Evolutionary conservation across 2,113 vertebrate species (phyloP).

Genomic region (Enhydra lutris): DNA sequence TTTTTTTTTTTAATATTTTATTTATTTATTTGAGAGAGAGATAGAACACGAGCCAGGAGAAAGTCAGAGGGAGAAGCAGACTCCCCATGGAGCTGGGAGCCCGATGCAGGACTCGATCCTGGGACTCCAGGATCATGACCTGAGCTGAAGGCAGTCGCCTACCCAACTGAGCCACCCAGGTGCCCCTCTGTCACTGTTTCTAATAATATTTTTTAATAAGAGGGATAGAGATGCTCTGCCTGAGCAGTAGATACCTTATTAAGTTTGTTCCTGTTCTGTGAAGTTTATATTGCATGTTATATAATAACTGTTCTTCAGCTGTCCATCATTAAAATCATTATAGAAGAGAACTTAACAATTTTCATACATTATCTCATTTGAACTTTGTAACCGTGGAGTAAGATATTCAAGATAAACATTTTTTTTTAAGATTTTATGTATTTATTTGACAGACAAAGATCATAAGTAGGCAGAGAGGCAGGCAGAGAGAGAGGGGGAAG

Average conservation of each 20-base stretch:
- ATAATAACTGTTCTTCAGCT: background rate
- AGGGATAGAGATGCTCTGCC: background rate
- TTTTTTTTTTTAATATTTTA: too few species aligned
- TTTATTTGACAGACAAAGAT: too few species aligned
- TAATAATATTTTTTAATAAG: conserved; percentile 7
- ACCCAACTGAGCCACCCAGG: too few species aligned
- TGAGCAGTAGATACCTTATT: background rate
- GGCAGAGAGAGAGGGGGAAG: too few species aligned
- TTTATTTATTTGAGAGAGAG: too few species aligned
- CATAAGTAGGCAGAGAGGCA: too few species aligned
- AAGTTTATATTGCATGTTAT: background rate
- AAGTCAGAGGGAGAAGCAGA: too few species aligned
- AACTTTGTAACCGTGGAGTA: background rate
- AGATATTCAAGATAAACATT: background rate
- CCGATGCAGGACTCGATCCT: too few species aligned
- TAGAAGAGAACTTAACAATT: background rate
- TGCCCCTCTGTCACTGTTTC: background rate
- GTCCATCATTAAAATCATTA: background rate
- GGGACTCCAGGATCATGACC: too few species aligned
- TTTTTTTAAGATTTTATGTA: background rate
- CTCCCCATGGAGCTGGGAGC: too few species aligned
- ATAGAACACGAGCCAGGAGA: too few species aligned
- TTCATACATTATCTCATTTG: background rate
- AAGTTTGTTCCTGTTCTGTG: background rate
- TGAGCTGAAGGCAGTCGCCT: too few species aligned